Evolutionary conservation across 1,140 invertebrate species (phyloP).

Genomic region (Drosophila pseudoananassae): DNA sequence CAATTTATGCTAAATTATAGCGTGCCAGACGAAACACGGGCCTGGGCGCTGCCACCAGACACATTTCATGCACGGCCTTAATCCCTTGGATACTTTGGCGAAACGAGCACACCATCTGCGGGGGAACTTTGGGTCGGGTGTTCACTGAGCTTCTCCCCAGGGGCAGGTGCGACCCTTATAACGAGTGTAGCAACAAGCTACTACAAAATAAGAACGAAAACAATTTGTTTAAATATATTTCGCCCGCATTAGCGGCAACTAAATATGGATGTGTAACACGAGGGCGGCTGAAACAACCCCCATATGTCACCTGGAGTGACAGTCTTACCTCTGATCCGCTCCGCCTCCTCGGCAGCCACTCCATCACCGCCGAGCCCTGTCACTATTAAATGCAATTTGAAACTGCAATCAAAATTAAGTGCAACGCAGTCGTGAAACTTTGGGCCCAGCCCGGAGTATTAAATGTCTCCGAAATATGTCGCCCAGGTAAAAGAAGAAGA

Average conservation of each 20-base stretch:
- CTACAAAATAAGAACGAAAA: conserved; percentile 45
- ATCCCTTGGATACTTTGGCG: conserved; percentile 63
- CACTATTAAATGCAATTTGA: conserved; percentile 69
- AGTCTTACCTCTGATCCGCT: conserved; percentile 21
- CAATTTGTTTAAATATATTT: conserved; percentile 78
- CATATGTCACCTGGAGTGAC: conserved; percentile 58
- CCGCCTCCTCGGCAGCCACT: background rate
- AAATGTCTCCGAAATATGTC: conserved; percentile 54
- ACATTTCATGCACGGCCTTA: conserved; percentile 48
- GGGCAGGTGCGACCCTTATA: conserved; percentile 76
- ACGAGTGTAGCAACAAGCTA: conserved; percentile 33
- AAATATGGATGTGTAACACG: conserved; percentile 47
- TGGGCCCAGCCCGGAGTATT: conserved; percentile 21
- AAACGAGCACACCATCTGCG: conserved; percentile 45
- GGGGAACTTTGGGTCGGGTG: background rate
- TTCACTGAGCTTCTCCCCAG: conserved; percentile 19
- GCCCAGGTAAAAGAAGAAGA: conserved; percentile 24
- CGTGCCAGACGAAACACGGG: conserved; percentile 53
- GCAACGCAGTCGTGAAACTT: conserved; percentile 30
- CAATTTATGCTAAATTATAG: conserved; percentile 82
- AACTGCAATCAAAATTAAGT: conserved; percentile 65
- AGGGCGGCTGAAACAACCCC: conserved; percentile 40
- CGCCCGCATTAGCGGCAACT: conserved; percentile 61
- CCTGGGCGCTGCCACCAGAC: conserved; percentile 25
- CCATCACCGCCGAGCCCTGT: conserved; percentile 11